Base-by-base conservation (phyloP, 2,113 vertebrate species). In the cat (Felis catus) region DNA sequence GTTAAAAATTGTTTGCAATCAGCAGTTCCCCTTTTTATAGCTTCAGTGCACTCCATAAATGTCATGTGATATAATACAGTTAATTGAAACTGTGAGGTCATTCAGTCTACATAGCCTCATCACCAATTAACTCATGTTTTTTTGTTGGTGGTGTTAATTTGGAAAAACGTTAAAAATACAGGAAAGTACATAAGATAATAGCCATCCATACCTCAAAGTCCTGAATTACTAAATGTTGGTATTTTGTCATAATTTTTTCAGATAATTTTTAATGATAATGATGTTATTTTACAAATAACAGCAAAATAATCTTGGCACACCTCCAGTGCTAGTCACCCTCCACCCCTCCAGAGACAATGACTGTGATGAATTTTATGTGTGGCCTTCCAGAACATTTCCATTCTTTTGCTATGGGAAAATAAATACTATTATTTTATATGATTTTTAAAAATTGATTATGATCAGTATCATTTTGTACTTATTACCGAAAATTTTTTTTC, bases 21-120 rank as follows among this genome's bases (percentile, higher is more conserved):
- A 80, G 51, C 21, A 70, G 39, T 70, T 79, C 39, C 63, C 33
- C 12, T 91, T 70, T 79, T 91, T 39, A 70, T 61, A 51, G 81
- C 36, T 85, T 58, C 31, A 21, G 33, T 51, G 39, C 51, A 25
- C 36, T 29, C 10, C 51, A 61, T 61, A 58, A 19, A 79, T 95
- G 55, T 95, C 39, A 71, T 39, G 31, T 29, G 27, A 70, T 13
- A 7, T 68, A 86, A 79, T 51, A 27, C 70, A 83, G 71, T 51
- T 83, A 89, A 89, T 78, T 78, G 19, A 76, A 96, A 83, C 36
- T 89, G 36, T 88, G 55, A 93, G 89, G 84, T 76, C 91, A 41
- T 36, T 81, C 51, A 48, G 45, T 53, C 36, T 36, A 15, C 71
- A 65, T 51, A 76, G 39, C 36, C 66, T 84, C 45, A 66, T 21